Evolutionary conservation across 2,113 vertebrate species (phyloP), one percentile per base, ranked within the genome.

Genomic region (Campylorhamphus procurvoides): DNA sequence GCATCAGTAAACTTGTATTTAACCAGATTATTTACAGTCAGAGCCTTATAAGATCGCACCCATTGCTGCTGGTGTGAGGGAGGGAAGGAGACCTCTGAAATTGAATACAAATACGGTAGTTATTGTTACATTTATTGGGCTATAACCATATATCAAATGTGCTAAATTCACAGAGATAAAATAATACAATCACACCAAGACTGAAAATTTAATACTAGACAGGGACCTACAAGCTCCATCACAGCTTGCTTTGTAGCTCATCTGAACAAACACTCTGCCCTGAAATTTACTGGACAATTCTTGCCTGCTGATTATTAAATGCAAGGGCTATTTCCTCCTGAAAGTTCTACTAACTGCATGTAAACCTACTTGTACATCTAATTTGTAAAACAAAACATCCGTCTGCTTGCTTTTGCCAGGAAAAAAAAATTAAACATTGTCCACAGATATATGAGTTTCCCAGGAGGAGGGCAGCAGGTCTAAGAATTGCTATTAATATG

Each of bases 1-100:
- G 84, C 90, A 95, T 95, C 87, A 84, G 93, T 94, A 98, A 96
- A 93, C 94, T 97, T 96, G 81, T 91, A 86, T 96, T 98, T 97
- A 97, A 97, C 83, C 94, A 97, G 96, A 93, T 96, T 97, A 96
- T 98, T 98, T 98, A 97, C 95, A 98, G 88, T 93, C 90, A 95
- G 88, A 80, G 83, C 68, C 68, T 87, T 94, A 71, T 68, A 96
- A 97, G 96, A 97, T 96, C 96, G 93, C 83, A 95, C 92, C 96
- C 93, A 81, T 86, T 77, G 87, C 87, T 93, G 86, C 86, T 95
- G 82, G 84, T 96, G 85, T 74, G 95, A 97, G 93, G 86, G 94
- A 93, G 78, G 93, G 85, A 97, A 92, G 86, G 90, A 95, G 93
- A 89, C 84, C 94, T 87, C 90, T 88, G 90, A 94, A 96, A 96